A percentile compares a stretch with the other conserved stretches of the same genome.
phyloP scores from a whole-genome alignment of 2,888 invertebrate species.

The Lucinisca nassula region DNA sequence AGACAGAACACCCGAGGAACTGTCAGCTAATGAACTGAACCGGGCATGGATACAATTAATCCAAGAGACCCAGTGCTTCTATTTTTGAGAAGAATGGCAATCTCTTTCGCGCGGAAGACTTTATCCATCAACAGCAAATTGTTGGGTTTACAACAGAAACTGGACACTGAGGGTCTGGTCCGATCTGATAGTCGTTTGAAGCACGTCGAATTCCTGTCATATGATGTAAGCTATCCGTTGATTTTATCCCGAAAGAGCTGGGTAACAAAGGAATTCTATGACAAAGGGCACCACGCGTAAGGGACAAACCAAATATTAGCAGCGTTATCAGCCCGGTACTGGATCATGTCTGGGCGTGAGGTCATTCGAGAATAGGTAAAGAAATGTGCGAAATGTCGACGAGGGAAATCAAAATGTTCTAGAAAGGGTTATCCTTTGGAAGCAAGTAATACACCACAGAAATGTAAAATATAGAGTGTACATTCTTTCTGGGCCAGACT shows the following conservation, averaged over 20 bases:
- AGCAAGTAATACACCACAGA: too few species aligned
- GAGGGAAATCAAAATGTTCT: too few species aligned
- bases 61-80: background rate
- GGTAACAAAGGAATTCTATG: background rate
- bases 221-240: background rate
- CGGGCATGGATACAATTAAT: background rate
- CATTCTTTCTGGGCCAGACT: too few species aligned
- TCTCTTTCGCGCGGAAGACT: background rate
- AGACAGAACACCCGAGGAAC: background rate
- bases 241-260: background rate
- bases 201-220: background rate
- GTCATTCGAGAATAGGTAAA: conserved; percentile 19
- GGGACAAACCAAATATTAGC: conserved; percentile 4
- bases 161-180: background rate
- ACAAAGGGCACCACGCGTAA: background rate
- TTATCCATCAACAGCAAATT: background rate
- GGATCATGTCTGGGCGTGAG: background rate
- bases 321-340: too few species aligned
- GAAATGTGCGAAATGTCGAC: conserved; percentile 9
- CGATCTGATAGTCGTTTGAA: background rate
- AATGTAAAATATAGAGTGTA: too few species aligned
- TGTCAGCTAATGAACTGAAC: background rate
- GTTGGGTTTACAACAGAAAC: too few species aligned
- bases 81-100: background rate
- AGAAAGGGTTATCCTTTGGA: too few species aligned